Base-by-base conservation (phyloP, 2,113 vertebrate genomes). In the Solea senegalensis region DNA sequence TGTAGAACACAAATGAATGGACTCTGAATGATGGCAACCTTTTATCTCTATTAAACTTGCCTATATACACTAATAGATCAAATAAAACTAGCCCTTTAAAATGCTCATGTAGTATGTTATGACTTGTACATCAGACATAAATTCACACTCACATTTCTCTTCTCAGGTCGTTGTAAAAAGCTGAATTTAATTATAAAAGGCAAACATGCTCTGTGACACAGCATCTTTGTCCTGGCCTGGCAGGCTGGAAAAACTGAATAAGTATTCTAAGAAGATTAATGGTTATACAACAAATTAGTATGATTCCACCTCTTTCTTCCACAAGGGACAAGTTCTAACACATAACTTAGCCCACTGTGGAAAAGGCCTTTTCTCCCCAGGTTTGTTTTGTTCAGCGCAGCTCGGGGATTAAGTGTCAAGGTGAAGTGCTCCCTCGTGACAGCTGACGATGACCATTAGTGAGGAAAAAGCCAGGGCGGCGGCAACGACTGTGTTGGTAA, bases 251-350 rank as follows among this genome's bases (percentile, higher is more conserved):
- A 65, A 73, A 34, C 34, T 84, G 65, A 80, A 78, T 77, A 81
- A 83, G 59, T 80, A 64, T 64, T 70, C 48, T 80, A 86, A 92
- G 81, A 49, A 84, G 91, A 92, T 93, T 91, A 88, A 84, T 67
- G 57, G 77, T 92, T 91, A 91, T 67, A 86, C 90, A 92, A 92
- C 66, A 62, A 60, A 66, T 74, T 60, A 49, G 69, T 74, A 50
- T 74, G 86, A 82, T 85, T 82, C 66, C 74, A 77, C 60, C 45
- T 72, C 53, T 79, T 81, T 61, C 56, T 65, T 73, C 46, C 70
- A 51, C 41, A 70, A 21, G 15, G 54, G 55, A 78, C 53, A 69
- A 55, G 80, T 64, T 74, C 59, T 70, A 78, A 72, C 72, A 69
- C 74, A 87, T 54, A 67, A 28, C 15, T 64, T 56, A 44, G 12